Conservation (phyloP, 2,888 invertebrate species). For the Drosophila neotestacea region DNA sequence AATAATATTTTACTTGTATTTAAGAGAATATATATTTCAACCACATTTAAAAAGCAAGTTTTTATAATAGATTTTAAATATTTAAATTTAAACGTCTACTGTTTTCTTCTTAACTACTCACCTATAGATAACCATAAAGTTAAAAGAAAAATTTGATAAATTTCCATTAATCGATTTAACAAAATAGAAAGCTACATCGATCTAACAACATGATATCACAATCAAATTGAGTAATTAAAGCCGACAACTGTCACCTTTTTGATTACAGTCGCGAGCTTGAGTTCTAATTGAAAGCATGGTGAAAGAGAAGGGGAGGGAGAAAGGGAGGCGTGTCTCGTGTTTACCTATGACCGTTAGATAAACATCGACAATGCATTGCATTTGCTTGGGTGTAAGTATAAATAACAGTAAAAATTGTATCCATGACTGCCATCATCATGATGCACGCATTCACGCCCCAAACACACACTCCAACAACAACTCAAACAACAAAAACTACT, state of each 20-base stretch:
- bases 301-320: not conserved
- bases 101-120: not conserved
- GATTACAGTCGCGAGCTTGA: constrained; percentile 25
- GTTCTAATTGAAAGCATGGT: constrained; percentile 64
- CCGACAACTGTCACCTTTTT: constrained; percentile 41
- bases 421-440: constrained; percentile 62
- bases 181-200: constrained; percentile 46
- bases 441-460: constrained; percentile 59
- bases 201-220: constrained; percentile 40
- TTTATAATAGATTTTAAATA: too few species aligned
- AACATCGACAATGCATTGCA: constrained; percentile 45
- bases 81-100: too few species aligned
- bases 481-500: not conserved
- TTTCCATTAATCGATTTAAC: constrained; percentile 50
- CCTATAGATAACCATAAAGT: not conserved
- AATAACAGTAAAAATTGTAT: constrained; percentile 67
- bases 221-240: constrained; percentile 68
- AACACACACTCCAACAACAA: constrained; percentile 18
- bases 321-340: constrained; percentile 27
- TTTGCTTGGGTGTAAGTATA: constrained; percentile 32
- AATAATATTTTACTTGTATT: too few species aligned
- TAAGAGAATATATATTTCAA: too few species aligned
- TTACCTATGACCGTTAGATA: constrained; percentile 66
- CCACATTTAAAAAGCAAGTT: too few species aligned
- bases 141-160: constrained; percentile 2